phyloP scores from a whole-genome alignment of 2,113 vertebrate species.

The Terrapene triunguis region DNA sequence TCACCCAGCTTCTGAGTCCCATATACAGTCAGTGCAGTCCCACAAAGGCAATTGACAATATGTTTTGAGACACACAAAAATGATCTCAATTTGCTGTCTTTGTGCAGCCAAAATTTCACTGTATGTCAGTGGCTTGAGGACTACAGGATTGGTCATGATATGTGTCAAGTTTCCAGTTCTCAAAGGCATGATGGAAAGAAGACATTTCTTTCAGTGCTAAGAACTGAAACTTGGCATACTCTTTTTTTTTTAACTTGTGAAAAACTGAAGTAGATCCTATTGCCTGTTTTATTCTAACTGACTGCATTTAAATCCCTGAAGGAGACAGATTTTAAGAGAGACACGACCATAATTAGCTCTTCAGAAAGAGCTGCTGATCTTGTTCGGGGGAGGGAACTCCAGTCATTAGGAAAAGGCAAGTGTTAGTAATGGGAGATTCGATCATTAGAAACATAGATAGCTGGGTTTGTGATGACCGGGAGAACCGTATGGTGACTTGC shows the following conservation, averaged over 20 bases:
- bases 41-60: conserved; percentile 10
- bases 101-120: conserved; percentile 22
- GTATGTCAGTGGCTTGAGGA: conserved; percentile 13
- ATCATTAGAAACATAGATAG: too few relatives aligned
- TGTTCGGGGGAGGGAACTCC: neutral
- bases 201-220: neutral
- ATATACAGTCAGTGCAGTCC: neutral
- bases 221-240: neutral
- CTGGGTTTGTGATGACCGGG: too few relatives aligned
- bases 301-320: neutral
- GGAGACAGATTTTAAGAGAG: neutral
- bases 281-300: neutral
- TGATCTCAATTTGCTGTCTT: conserved; percentile 27
- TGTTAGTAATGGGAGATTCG: too few relatives aligned
- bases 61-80: conserved; percentile 35
- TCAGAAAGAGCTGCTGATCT: neutral
- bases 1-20: conserved; percentile 17
- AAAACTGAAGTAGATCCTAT: neutral
- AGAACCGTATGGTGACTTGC: too few relatives aligned
- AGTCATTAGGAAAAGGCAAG: too few relatives aligned
- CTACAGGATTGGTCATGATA: neutral
- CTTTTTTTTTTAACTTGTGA: too few relatives aligned
- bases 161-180: neutral
- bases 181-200: neutral
- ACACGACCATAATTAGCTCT: neutral